Conservation (phyloP, 2,888 invertebrate species). For the Zygothrica quintamaculata region DNA sequence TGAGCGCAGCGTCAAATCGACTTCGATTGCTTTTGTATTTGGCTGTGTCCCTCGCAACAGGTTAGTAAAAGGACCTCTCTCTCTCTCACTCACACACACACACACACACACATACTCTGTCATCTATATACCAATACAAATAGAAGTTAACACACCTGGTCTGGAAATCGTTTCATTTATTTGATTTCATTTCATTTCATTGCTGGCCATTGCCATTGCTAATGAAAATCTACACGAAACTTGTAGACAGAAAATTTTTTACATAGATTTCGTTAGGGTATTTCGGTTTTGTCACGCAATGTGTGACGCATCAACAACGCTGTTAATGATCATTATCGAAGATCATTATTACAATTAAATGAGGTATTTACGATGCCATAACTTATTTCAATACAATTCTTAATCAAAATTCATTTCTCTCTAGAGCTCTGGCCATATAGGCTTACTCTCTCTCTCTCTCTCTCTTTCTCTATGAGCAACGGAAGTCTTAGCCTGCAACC, state of each 20-base stretch:
- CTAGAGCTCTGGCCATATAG: too few relatives aligned
- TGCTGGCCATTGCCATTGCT: slow-evolving; percentile 59
- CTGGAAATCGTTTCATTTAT: slow-evolving; percentile 49
- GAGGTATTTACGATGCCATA: not conserved
- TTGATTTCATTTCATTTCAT: slow-evolving; percentile 70
- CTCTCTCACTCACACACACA: too few relatives aligned
- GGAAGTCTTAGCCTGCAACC: not conserved
- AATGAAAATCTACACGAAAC: slow-evolving; percentile 77
- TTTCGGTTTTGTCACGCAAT: not conserved
- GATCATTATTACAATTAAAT: too few relatives aligned
- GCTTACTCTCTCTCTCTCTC: not conserved
- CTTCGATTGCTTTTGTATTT: slow-evolving; percentile 68
- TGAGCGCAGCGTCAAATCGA: slow-evolving; percentile 61
- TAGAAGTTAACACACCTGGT: too few relatives aligned
- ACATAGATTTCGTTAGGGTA: too few relatives aligned
- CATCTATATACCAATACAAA: too few relatives aligned
- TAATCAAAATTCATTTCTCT: too few relatives aligned
- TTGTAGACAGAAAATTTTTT: slow-evolving; percentile 46
- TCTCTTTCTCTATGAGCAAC: not conserved
- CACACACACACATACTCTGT: too few relatives aligned
- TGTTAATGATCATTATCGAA: too few relatives aligned
- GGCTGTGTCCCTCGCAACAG: slow-evolving; percentile 54
- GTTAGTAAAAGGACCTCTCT: slow-evolving; percentile 36
- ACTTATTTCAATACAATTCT: not conserved
- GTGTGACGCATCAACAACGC: not conserved